Percentiles rank a stretch among this genome's conserved stretches.
phyloP scores from a whole-genome alignment of 2,888 invertebrate species.

The Perizoma affinitatum region DNA sequence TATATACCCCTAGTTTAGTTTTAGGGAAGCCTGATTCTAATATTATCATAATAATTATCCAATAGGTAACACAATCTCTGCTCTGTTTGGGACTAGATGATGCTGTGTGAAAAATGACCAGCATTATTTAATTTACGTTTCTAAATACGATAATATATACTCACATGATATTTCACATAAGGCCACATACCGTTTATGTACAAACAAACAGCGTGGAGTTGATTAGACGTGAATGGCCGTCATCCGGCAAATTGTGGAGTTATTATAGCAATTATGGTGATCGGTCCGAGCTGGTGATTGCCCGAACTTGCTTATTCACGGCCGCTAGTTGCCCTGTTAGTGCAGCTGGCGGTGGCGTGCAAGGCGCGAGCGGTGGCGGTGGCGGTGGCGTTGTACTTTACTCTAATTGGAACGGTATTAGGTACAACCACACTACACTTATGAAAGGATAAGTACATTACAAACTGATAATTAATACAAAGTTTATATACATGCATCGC shows the following conservation, averaged over 20 bases:
- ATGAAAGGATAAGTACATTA: no score
- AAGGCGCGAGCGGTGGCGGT: slow-evolving; percentile 30
- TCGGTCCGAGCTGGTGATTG: slow-evolving; percentile 48
- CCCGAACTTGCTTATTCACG: slow-evolving; percentile 75
- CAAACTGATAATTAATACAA: no score
- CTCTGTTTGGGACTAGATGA: no score
- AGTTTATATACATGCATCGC: no score
- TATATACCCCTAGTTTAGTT: no score
- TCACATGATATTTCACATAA: slow-evolving; percentile 10
- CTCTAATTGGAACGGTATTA: no score
- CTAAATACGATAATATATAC: not conserved
- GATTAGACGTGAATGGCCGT: slow-evolving; percentile 38
- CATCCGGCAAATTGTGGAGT: slow-evolving; percentile 36
- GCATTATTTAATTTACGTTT: no score
- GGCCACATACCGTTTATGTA: slow-evolving; percentile 46
- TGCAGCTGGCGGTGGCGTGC: slow-evolving; percentile 54
- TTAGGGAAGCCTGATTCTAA: no score
- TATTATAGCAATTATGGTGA: slow-evolving; percentile 42
- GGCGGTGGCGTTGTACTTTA: slow-evolving; percentile 3
- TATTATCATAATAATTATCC: no score
- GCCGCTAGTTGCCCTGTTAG: slow-evolving; percentile 75
- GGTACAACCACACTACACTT: no score
- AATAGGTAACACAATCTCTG: no score
- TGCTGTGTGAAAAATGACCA: no score
- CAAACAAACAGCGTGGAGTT: slow-evolving; percentile 44